These are phyloP conservation scores for Diachrysia chrysitis DNA, from an alignment of 2,888 invertebrate species.

Conservation along the genomic window DNA sequence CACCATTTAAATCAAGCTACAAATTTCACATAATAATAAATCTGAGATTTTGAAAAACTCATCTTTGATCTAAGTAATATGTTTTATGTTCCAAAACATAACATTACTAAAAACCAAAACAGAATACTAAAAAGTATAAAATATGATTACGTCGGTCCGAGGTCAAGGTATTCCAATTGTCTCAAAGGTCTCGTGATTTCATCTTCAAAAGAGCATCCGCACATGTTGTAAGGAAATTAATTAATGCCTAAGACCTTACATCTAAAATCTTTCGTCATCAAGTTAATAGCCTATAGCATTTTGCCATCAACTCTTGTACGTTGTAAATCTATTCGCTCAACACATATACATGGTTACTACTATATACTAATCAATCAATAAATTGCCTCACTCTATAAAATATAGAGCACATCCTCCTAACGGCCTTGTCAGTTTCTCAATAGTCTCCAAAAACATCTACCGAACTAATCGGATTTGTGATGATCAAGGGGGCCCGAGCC, in stretches of 20 bases:
- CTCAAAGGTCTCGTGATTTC: conserved; percentile 4
- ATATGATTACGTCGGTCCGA: background rate
- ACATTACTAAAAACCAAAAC: background rate
- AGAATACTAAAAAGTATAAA: background rate
- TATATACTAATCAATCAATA: conserved; percentile 1
- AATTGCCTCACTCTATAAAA: background rate
- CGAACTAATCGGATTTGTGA: background rate
- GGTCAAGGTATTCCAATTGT: background rate
- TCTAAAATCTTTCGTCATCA: conserved; percentile 1
- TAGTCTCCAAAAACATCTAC: too few relatives aligned
- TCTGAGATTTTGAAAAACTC: too few relatives aligned
- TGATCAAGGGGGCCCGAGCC: too few relatives aligned
- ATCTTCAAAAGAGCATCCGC: background rate
- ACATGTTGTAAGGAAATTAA: background rate
- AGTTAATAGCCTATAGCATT: background rate
- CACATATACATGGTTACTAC: background rate
- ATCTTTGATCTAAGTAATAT: too few relatives aligned
- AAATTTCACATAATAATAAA: too few relatives aligned
- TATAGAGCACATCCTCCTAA: conserved; percentile 2
- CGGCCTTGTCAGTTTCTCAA: background rate
- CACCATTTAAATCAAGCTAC: too few relatives aligned
- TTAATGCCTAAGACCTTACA: background rate
- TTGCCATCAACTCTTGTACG: background rate
- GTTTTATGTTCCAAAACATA: background rate
- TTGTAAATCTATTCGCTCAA: conserved; percentile 4